phyloP scores from a whole-genome alignment of 1,140 invertebrate genomes.

The Drosophila willistoni region DNA sequence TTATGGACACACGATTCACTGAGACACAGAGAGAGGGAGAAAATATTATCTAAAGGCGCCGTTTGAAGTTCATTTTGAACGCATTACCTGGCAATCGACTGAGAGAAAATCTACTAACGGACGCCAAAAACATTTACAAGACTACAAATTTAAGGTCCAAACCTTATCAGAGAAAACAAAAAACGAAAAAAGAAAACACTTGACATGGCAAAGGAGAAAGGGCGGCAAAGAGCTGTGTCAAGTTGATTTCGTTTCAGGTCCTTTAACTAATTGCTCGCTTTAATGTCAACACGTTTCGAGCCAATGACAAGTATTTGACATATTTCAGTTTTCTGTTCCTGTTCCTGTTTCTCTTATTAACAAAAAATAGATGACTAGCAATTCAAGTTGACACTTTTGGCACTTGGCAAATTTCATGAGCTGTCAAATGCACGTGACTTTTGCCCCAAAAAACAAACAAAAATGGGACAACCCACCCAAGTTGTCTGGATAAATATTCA shows the following conservation, averaged over 20 bases:
- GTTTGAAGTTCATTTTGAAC: slow-evolving; percentile 73
- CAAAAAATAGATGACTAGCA: slow-evolving; percentile 70
- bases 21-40: slow-evolving; percentile 10
- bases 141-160: neutral
- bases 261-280: slow-evolving; percentile 48
- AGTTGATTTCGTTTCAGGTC: slow-evolving; percentile 13
- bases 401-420: slow-evolving; percentile 38
- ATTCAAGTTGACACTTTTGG: slow-evolving; percentile 55
- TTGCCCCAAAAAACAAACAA: slow-evolving; percentile 11
- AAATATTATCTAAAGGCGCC: slow-evolving; percentile 53
- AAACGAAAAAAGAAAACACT: slow-evolving; percentile 29
- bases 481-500: slow-evolving; percentile 32
- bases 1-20: slow-evolving; percentile 2
- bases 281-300: slow-evolving; percentile 61
- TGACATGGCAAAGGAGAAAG: slow-evolving; percentile 16
- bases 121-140: slow-evolving; percentile 71
- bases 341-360: slow-evolving; percentile 17
- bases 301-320: slow-evolving; percentile 61
- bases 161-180: slow-evolving; percentile 25
- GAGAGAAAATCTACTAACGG: slow-evolving; percentile 69
- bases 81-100: slow-evolving; percentile 76
- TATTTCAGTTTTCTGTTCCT: slow-evolving; percentile 31
- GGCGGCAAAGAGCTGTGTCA: neutral
- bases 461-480: neutral
- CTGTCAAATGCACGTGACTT: slow-evolving; percentile 77